Conservation (phyloP, 2,113 vertebrate genomes). For the Chamaetylas fuelleborni region DNA sequence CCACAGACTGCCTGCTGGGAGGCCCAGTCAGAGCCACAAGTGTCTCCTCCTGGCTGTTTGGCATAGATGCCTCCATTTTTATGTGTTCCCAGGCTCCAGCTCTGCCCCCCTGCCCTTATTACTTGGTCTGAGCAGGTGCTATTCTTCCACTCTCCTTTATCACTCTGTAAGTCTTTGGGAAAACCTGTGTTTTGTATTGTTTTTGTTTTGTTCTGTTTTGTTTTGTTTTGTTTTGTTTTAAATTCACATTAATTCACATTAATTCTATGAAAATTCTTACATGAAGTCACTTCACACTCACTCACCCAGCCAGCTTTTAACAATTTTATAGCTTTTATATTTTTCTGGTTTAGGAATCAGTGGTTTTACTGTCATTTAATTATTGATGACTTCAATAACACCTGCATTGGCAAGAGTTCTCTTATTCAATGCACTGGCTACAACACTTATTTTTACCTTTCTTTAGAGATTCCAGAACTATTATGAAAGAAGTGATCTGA, state of each 20-base stretch:
- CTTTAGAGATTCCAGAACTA: background rate
- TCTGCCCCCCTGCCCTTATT: background rate
- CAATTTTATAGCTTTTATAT: background rate
- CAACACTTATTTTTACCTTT: background rate
- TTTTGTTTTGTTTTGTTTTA: background rate
- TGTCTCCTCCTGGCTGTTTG: background rate
- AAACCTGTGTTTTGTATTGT: background rate
- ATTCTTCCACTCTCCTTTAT: background rate
- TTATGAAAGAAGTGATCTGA: background rate
- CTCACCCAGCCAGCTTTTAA: background rate
- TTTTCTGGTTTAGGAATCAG: background rate
- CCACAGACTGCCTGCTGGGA: accelerated
- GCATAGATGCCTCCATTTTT: accelerated
- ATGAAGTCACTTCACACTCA: background rate
- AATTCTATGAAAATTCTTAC: background rate
- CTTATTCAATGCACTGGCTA: background rate
- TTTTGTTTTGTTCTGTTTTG: background rate
- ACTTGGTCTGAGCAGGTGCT: background rate
- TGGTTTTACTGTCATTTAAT: background rate
- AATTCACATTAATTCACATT: background rate
- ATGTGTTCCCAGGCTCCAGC: background rate
- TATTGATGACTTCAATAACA: background rate
- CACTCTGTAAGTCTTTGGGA: background rate
- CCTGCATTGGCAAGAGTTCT: background rate
- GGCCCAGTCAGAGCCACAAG: accelerated